A percentile compares a stretch with the other conserved stretches of the same genome.
These are phyloP conservation scores for Orientallactaga sibirica DNA, from an alignment of 2,797 vertebrate genomes.

Conservation along the genomic window DNA sequence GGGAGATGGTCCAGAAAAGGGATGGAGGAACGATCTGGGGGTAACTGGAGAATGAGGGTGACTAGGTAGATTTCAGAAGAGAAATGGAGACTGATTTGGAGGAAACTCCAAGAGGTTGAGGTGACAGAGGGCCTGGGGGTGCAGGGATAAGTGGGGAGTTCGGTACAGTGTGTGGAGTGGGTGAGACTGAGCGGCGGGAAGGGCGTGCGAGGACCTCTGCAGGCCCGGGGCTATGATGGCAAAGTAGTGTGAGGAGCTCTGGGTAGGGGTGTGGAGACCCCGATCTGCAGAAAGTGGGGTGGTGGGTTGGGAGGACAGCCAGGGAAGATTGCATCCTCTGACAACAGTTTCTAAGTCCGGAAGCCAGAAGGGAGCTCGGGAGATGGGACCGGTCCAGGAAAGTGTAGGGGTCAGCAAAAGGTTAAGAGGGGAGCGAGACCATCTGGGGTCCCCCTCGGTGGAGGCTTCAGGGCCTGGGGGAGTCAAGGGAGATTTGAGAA, in stretches of 20 bases:
- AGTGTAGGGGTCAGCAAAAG: conserved; percentile 66
- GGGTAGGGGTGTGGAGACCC: neutral
- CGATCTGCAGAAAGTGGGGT: neutral
- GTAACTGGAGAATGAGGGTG: conserved; percentile 8
- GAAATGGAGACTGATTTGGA: neutral
- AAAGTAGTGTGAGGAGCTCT: neutral
- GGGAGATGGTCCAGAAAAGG: neutral
- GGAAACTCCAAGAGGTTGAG: neutral
- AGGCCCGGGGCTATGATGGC: neutral
- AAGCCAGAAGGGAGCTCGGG: conserved; percentile 36
- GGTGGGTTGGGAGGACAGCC: conserved; percentile 42
- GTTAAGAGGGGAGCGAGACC: conserved; percentile 47
- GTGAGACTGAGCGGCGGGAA: neutral
- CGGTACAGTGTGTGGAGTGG: neutral
- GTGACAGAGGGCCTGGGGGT: neutral
- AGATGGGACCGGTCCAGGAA: neutral
- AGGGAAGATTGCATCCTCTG: neutral
- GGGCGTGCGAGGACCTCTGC: neutral
- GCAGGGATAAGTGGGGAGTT: neutral
- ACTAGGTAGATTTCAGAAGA: neutral
- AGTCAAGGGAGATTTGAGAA: conserved; percentile 14
- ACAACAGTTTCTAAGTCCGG: conserved; percentile 42
- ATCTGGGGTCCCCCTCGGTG: conserved; percentile 42
- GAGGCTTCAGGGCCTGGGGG: conserved; percentile 54
- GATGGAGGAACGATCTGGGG: neutral